phyloP scores from a whole-genome alignment of 2,113 vertebrate genomes.

The Psilopsiagon aurifrons region DNA sequence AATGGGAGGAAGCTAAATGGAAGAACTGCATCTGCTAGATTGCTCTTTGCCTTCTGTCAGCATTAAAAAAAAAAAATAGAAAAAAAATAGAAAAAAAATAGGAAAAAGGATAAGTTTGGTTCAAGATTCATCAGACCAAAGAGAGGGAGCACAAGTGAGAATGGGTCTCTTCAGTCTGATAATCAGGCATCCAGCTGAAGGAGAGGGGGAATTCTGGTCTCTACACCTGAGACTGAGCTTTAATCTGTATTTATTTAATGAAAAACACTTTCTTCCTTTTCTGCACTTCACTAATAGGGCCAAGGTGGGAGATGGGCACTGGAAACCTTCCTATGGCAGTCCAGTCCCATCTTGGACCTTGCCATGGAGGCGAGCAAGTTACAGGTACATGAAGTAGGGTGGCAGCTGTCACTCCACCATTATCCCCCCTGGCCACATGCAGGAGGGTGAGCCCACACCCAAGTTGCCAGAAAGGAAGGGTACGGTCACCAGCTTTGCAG shows the following conservation, averaged over 20 bases:
- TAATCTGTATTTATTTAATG: background rate
- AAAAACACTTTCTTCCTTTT: background rate
- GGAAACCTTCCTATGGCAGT: background rate
- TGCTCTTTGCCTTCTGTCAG: slow-evolving; percentile 18
- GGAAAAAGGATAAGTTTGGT: background rate
- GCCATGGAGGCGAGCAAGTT: fast-evolving
- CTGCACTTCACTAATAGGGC: background rate
- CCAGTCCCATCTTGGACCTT: background rate
- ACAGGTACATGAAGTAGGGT: fast-evolving
- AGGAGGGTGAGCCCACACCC: background rate
- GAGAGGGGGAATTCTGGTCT: background rate
- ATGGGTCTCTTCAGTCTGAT: background rate
- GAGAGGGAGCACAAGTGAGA: background rate
- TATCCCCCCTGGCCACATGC: background rate
- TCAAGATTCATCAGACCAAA: background rate
- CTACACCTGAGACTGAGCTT: background rate
- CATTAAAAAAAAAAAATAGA: fast-evolving
- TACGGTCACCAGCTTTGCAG: background rate
- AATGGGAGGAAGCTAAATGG: slow-evolving; percentile 3
- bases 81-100: too few species aligned
- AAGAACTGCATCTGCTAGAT: slow-evolving; percentile 6
- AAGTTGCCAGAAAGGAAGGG: background rate
- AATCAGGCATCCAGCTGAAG: background rate
- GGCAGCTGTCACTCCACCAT: fast-evolving
- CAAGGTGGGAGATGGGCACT: background rate